Evolutionary conservation across 2,888 invertebrate genomes (phyloP).

Genomic region (Hermaeophaga mercurialis): DNA sequence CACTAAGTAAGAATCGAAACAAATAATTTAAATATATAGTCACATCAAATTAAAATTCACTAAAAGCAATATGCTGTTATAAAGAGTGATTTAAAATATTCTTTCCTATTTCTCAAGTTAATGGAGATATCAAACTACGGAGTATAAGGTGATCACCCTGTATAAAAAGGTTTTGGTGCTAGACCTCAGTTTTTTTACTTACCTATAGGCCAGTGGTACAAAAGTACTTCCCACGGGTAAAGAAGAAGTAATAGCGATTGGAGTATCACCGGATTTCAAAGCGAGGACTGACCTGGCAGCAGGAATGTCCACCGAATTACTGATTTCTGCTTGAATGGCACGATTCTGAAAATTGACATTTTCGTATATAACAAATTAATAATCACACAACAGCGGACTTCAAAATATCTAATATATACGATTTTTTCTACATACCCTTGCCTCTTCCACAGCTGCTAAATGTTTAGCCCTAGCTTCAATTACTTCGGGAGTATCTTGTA

Average conservation of each 20-base stretch:
- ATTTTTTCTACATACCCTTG: too few relatives aligned
- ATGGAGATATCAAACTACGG: too few relatives aligned
- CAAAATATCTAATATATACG: too few relatives aligned
- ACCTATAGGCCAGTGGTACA: constrained; percentile 12
- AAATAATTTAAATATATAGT: too few relatives aligned
- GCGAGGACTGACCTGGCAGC: constrained; percentile 13
- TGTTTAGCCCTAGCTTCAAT: constrained; percentile 57
- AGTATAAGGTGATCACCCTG: too few relatives aligned
- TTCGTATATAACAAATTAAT: not conserved
- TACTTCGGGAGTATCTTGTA: constrained; percentile 60
- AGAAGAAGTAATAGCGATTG: constrained; percentile 14
- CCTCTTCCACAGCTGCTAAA: constrained; percentile 53
- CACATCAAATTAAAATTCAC: too few relatives aligned
- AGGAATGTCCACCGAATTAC: constrained; percentile 13
- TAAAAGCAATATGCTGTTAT: too few relatives aligned
- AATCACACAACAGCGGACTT: not conserved
- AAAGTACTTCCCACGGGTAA: not conserved
- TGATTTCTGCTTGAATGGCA: constrained; percentile 2
- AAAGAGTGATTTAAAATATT: too few relatives aligned
- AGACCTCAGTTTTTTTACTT: not conserved
- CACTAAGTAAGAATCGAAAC: too few relatives aligned
- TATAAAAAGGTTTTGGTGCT: not conserved
- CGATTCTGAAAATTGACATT: constrained; percentile 2
- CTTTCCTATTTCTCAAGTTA: too few relatives aligned
- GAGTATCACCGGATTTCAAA: constrained; percentile 10